These are phyloP conservation scores for Dysidea cf. avara DNA, from an alignment of 37 sponge, comb jelly and placozoan species.

Conservation along the genomic window DNA sequence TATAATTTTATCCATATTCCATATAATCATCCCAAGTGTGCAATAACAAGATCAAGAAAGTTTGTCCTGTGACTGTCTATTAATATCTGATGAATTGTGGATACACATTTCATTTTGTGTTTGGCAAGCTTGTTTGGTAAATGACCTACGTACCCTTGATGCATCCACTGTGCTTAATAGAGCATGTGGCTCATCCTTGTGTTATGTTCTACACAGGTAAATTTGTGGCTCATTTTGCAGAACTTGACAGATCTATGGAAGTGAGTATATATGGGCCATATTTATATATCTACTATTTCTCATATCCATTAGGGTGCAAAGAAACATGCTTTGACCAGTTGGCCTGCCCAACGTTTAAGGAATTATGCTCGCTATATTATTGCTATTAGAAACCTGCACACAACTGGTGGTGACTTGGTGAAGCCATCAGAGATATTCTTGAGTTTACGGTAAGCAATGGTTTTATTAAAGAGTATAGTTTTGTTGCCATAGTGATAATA, in stretches of 20 bases:
- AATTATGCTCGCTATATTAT: slow-evolving; percentile 56
- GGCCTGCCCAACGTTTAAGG: slow-evolving; percentile 54
- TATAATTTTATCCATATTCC: no score
- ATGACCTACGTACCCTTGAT: no score
- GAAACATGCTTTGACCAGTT: slow-evolving; percentile 52
- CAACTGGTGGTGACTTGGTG: slow-evolving; percentile 7
- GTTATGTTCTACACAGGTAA: slow-evolving; percentile 40
- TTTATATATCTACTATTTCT: background rate
- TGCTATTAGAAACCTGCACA: slow-evolving; percentile 46
- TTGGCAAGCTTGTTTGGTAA: no score
- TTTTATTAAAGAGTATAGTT: no score
- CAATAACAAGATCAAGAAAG: no score
- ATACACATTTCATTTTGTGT: no score
- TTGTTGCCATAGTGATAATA: slow-evolving; percentile 66
- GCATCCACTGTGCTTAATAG: no score
- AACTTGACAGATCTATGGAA: slow-evolving; percentile 44
- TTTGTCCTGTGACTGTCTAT: no score
- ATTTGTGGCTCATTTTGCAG: slow-evolving; percentile 71
- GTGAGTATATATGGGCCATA: no score
- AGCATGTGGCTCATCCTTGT: no score
- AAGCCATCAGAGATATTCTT: slow-evolving; percentile 48
- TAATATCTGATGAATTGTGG: no score
- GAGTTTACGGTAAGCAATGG: slow-evolving; percentile 51
- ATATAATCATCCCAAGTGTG: no score
- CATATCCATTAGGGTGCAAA: slow-evolving; percentile 22